phyloP scores from a whole-genome alignment of 2,797 vertebrate species.

The Girardinus metallicus region DNA sequence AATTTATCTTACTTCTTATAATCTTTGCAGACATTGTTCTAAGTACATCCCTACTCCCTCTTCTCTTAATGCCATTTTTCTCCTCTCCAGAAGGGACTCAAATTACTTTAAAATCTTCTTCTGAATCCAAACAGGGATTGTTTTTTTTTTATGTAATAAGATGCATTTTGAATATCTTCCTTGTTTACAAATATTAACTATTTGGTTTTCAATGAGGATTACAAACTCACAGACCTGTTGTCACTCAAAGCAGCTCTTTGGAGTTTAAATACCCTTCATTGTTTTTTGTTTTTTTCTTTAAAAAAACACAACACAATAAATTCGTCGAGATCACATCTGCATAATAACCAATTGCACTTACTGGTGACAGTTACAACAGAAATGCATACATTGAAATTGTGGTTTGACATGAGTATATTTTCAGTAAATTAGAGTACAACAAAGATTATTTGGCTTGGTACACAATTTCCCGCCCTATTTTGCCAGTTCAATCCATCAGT shows the following conservation, averaged over 20 bases:
- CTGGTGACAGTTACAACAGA: neutral
- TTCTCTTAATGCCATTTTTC: neutral
- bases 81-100: neutral
- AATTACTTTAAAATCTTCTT: neutral
- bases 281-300: neutral
- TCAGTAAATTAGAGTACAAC: neutral
- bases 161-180: neutral
- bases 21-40: neutral
- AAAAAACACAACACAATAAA: neutral
- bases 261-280: neutral
- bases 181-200: neutral
- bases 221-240: neutral
- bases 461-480: neutral
- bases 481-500: neutral
- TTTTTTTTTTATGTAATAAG: neutral
- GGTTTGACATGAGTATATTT: neutral
- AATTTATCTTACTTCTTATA: neutral
- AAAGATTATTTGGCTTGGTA: neutral
- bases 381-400: neutral
- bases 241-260: neutral
- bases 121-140: neutral
- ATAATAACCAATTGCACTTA: neutral
- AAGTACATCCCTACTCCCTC: neutral
- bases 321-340: neutral
- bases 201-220: neutral